Evolutionary conservation across 1,140 invertebrate species (phyloP), one percentile per base, ranked within the genome.

Genomic region (Archivesica marissinica): DNA sequence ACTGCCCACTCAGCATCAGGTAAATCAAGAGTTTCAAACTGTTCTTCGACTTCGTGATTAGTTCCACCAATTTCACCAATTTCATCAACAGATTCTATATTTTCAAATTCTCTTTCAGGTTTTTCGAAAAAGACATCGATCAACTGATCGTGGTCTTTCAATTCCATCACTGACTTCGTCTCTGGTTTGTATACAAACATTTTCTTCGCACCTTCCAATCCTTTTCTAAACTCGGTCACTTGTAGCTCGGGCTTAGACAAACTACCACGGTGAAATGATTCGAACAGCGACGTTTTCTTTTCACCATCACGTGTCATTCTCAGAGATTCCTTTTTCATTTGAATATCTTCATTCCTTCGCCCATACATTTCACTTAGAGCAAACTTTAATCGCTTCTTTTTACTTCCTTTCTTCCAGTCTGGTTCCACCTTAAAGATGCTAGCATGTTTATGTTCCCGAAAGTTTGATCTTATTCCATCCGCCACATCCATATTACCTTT

Each of bases 361-460:
- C 25, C 70, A 83, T 74, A 83, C 23, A 59, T 11, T 75, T 83
- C 80, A 47, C 64, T 54, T 35, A 83, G 56, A 4, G 35, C 54
- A 1, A n/a, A 39, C 41, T 83, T 74, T 25, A 25, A 13, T 74
- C 68, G 72, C 15, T 39, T 74, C 23, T 72, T 56, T 54, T 74
- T 82, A 44, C 11, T 38, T 1, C 66, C 17, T 70, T 70, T 20
- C 39, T 64, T 64, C 1, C 33, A 35, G 3, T 64, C 11, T 6
- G 11, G 15, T 64, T 11, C 30, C 59, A 17, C 6, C 11, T 64
- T 52, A n/a, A 7, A 7, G 50, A 3, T 35, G 33, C 30, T 64
- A 33, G 25, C 23, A 30, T 28, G 17, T 25, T 28, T 6, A 7
- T n/a, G n/a, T n/a, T n/a, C n/a, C n/a, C n/a, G n/a, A n/a, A n/a